A percentile compares a stretch with the other conserved stretches of the same genome.
These are phyloP conservation scores for Fukomys damarensis DNA, from an alignment of 2,113 vertebrate genomes.

Conservation along the genomic window DNA sequence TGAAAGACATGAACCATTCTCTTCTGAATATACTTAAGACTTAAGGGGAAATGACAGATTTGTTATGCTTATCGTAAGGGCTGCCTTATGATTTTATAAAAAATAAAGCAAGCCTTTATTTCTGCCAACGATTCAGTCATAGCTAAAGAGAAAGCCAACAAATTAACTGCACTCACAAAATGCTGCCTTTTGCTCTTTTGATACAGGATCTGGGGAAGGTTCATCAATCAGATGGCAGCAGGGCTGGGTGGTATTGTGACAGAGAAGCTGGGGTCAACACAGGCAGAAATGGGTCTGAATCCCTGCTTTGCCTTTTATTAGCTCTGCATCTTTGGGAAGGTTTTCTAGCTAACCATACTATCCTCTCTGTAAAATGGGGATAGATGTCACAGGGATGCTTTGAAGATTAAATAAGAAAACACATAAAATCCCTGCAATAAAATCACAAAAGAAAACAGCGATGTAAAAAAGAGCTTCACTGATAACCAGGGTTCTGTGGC, in stretches of 20 bases:
- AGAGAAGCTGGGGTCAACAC: not conserved
- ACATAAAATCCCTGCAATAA: not conserved
- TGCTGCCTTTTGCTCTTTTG: slow-evolving; percentile 47
- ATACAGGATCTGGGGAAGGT: not conserved
- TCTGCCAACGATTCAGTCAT: slow-evolving; percentile 30
- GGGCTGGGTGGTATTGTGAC: not conserved
- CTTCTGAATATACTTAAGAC: slow-evolving; percentile 50
- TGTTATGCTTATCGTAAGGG: slow-evolving; percentile 39
- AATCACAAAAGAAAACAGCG: slow-evolving; percentile 1
- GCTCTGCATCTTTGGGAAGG: not conserved
- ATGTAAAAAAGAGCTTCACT: not conserved
- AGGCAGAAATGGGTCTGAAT: not conserved
- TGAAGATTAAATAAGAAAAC: slow-evolving; percentile 38
- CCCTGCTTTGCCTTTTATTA: not conserved
- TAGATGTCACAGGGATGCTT: not conserved
- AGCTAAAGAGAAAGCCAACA: slow-evolving; percentile 34
- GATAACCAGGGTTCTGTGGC: not conserved
- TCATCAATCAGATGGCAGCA: not conserved
- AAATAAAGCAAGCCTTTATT: slow-evolving; percentile 47
- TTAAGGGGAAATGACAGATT: slow-evolving; percentile 43
- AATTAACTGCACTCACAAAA: slow-evolving; percentile 44
- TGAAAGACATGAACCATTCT: slow-evolving; percentile 52
- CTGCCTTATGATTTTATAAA: slow-evolving; percentile 59
- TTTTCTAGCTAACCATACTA: not conserved
- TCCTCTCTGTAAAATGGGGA: not conserved